phyloP scores from a whole-genome alignment of 2,113 vertebrate genomes.

The Serilophus lunatus region DNA sequence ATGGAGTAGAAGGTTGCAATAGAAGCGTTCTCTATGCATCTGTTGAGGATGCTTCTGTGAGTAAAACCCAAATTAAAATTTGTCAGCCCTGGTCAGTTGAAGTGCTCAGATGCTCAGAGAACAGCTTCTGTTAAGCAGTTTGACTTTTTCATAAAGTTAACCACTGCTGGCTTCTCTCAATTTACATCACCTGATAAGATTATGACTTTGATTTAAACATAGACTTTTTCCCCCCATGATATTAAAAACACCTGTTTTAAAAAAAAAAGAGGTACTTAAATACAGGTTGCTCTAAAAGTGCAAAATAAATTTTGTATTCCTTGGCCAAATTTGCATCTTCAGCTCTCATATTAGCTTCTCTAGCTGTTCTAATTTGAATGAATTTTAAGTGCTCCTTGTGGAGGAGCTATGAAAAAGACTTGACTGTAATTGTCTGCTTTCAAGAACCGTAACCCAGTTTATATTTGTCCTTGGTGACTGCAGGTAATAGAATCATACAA shows the following conservation, averaged over 20 bases:
- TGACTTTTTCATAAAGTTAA: not conserved
- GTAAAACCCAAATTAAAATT: not conserved
- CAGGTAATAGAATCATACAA: not conserved
- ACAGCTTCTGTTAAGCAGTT: not conserved
- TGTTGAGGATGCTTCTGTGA: not conserved
- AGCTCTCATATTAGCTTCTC: not conserved
- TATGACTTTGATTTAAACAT: not conserved
- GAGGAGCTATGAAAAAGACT: not conserved
- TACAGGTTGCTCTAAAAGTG: not conserved
- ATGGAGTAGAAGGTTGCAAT: not conserved
- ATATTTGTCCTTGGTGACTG: not conserved
- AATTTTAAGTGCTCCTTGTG: not conserved
- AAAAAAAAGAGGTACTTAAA: not conserved
- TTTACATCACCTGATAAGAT: not conserved
- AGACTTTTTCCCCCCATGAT: not conserved
- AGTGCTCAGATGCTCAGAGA: not conserved
- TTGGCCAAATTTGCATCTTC: not conserved
- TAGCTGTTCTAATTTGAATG: not conserved
- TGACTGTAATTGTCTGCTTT: not conserved
- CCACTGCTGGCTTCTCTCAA: not conserved
- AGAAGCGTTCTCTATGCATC: not conserved
- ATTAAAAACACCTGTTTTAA: not conserved
- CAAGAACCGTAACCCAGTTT: not conserved
- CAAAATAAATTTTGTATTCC: not conserved
- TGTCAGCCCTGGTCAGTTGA: not conserved